Base-by-base conservation (phyloP, 64 coral and sea anemone genomes). In the Actinia tenebrosa region DNA sequence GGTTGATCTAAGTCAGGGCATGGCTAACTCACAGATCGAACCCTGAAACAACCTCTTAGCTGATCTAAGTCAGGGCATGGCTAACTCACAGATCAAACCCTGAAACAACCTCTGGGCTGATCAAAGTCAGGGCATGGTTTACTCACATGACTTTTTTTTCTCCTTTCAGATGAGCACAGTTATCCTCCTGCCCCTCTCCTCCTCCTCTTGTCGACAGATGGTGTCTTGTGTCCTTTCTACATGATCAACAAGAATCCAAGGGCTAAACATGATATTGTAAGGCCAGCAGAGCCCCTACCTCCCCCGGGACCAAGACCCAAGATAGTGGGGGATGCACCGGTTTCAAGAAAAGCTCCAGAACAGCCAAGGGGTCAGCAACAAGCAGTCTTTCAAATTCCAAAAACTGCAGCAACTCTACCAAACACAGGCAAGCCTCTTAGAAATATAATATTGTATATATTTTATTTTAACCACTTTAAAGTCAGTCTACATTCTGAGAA, bases 141-240 rank as follows among this genome's bases (percentile, higher is more conserved):
- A 37, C 30, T 37, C 30, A 37, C 30, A 37, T 1, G 30, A 37
- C 30, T 37, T 37, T 37, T 37, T 37, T 37, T 37, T 37, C 30
- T 37, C 30, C 30, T 37, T 91, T 55, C 69, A 95, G 93, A 87
- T 71, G 97, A 99, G 8, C 80, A 87, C 61, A 66, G 17, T 43
- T 87, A 93, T 44, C 91, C 97, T n/a, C 97, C 97, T 8, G 91
- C 93, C 14, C 97, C 97, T 6, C 88, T 99, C 18, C 86, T 99
- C 16, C 45, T 99, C 42, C 56, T 99, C 22, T 58, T 99, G 44
- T 92, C 93, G 26, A 99, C 97, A 53, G 93, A 99, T 80, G 97
- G 97, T 80, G 86, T 99, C 45, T 84, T 99, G 19, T 92, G 90
- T 46, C 97, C 97, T 54, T 99, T 95, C 75, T 99, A 99, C 62